Evolutionary conservation across 2,797 vertebrate genomes (phyloP), one percentile per base, ranked within the genome.

Genomic region (Carapus acus): DNA sequence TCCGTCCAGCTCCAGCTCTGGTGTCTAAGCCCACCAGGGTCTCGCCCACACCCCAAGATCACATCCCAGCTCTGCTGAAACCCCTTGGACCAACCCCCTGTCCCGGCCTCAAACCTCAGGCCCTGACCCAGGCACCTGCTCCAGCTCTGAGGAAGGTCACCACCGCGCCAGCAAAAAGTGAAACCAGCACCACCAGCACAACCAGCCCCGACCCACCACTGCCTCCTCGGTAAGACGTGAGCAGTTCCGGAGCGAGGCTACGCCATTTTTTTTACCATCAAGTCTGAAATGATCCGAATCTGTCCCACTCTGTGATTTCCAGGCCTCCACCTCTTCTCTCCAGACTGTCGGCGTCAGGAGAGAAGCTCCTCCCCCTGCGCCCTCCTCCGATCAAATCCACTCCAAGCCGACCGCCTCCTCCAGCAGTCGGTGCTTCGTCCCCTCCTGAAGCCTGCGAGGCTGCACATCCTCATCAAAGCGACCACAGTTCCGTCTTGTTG

Each of bases 401-500:
- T 43, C 93, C 93, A 0, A 87, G 87, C 49, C 87, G 94, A 15
- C 94, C 93, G 8, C 94, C 92, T 6, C 93, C 92, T 49, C 93
- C 93, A 1, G 16, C 67, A n/a, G 1, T 70, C 29, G 45, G 0
- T 54, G 24, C 62, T 0, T 4, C 43, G 1, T 34, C 74, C 24
- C 46, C 73, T 1, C 37, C 17, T 19, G n/a, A 22, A 1, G 13
- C 86, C 14, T 67, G 36, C 38, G 73, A 67, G 68, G 43, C 19
- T 3, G 85, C 90, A 38, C 85, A 89, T 50, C 82, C 80, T 23
- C 84, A 88, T n/a, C 70, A 65, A 48, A 13, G 57, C 4, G 76
- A 82, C 54, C 78, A 71, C 19, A 36, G 73, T 73, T 79, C 62
- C 47, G 74, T 68, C 38, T 27, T 9, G 9, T 70, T 79, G 24